phyloP scores from a whole-genome alignment of 2,797 vertebrate genomes.

The Darevskia nairensis region DNA sequence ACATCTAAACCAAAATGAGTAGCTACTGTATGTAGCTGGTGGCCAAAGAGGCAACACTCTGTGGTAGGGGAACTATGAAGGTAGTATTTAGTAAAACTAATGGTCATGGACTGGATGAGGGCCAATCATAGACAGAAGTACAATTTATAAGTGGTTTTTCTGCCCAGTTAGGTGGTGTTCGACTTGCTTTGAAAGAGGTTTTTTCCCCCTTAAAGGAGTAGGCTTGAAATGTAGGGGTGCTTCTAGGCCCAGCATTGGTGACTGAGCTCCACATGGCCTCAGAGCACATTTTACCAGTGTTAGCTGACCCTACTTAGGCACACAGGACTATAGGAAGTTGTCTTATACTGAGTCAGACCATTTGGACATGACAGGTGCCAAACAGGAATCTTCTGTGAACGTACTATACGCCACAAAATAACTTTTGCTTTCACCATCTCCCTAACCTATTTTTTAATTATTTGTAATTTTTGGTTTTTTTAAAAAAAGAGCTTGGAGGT shows the following conservation, averaged over 20 bases:
- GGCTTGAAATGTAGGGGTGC: neutral
- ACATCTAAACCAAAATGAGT: conserved; percentile 33
- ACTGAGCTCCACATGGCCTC: too few relatives aligned
- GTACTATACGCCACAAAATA: neutral
- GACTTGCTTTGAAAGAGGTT: neutral
- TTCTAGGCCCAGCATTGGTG: too few relatives aligned
- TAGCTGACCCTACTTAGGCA: too few relatives aligned
- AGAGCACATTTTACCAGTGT: too few relatives aligned
- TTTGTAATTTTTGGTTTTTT: neutral
- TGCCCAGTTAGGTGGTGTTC: neutral
- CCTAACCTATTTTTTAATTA: neutral
- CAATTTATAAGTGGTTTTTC: neutral
- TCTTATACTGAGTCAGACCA: too few relatives aligned
- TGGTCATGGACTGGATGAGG: neutral
- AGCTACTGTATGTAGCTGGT: conserved; percentile 28
- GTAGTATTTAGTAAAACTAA: conserved; percentile 15
- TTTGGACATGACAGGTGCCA: neutral
- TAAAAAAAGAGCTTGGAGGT: neutral
- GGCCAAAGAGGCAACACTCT: neutral
- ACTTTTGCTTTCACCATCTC: neutral
- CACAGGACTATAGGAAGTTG: too few relatives aligned
- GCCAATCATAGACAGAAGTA: neutral
- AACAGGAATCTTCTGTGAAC: neutral
- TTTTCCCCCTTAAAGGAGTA: neutral
- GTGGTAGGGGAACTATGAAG: neutral